Evolutionary conservation across 2,113 vertebrate genomes (phyloP), one percentile per base, ranked within the genome.

Genomic region (Suncus etruscus): DNA sequence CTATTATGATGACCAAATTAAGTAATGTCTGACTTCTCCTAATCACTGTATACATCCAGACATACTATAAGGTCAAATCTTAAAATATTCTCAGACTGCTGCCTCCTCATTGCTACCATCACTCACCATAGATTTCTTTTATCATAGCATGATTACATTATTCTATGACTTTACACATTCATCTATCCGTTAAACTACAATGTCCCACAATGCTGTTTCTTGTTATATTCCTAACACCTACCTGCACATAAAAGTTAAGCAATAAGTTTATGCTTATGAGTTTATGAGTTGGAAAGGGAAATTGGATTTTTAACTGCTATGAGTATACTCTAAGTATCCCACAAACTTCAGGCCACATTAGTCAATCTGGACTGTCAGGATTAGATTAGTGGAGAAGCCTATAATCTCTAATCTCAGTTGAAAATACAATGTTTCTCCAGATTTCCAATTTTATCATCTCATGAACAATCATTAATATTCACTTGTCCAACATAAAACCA

Each of bases 351-450:
- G 18, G 22, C 48, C 73, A 54, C 1, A n/a, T 74, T 72, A 81
- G 39, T 77, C 77, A 74, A 68, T 27, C 91, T 63, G 11, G 54
- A 15, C 86, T 82, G 11, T 82, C 50, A 90, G 25, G 47, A 4
- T 76, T 47, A 24, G 25, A 58, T 65, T 8, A 4, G 48, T 81
- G 29, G 47, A 89, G 14, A 5, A n/a, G 16, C 16, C 68, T 90
- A 15, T 39, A 39, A 39, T 86, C 45, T 72, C 32, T 22, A 78
- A 54, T 54, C 3, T n/a, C 68, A 32, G 51, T 50, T 70, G 68
- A 54, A 94, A 80, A 84, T 14, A 65, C 11, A 72, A 51, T 22
- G 31, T 24, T 66, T 78, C 80, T 93, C 27, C 10, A 91, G 27
- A 32, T 95, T 85, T 50, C 68, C 50, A 76, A 8, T 61, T 89